Evolutionary conservation across 2,888 invertebrate species (phyloP), one percentile per base, ranked within the genome.

Genomic region (Apeira syringaria): DNA sequence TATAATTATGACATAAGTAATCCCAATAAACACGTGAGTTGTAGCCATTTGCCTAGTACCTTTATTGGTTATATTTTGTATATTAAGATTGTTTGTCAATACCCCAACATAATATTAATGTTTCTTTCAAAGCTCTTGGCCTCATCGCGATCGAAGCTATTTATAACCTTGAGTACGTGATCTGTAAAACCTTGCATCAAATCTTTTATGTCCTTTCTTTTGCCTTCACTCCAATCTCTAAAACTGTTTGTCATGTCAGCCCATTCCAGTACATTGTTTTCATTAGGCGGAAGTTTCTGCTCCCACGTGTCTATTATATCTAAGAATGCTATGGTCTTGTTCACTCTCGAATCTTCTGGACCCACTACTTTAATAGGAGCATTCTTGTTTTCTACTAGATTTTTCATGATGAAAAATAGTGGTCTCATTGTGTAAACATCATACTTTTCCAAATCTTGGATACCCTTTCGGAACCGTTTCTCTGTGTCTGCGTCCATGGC

Each of bases 291-390:
- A 7, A 73, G 28, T 0, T 52, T 51, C 0, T 52, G 50, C 6
- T 76, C 66, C 2, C 66, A 10, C 2, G 50, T 33, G 5, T 74
- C 61, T 1, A 75, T 10, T 0, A 73, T 37, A 3, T 69, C 64
- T n/a, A 74, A 38, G n/a, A 73, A 52, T 0, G 65, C 64, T 3
- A 72, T 18, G 0, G 77, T 71, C 10, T 53, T 54, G 2, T 68
- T 64, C 0, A 68, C 36, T 2, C 47, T 20, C 1, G 37, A 45
- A 5, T 51, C 49, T 0, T 10, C 22, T 1, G 7, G 8, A 1
- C 13, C 30, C 7, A 13, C 13, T 5, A 46, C 42, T 47, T 17
- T 51, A 25, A 3, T 50, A 0, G 79, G 79, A 2, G 45, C 50
- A 33, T 75, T 66, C 43, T 56, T 68, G 34, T 56, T 50, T 0